Evolutionary conservation across 2,113 vertebrate species (phyloP).

Genomic region (Dunckerocampus dactyliophorus): DNA sequence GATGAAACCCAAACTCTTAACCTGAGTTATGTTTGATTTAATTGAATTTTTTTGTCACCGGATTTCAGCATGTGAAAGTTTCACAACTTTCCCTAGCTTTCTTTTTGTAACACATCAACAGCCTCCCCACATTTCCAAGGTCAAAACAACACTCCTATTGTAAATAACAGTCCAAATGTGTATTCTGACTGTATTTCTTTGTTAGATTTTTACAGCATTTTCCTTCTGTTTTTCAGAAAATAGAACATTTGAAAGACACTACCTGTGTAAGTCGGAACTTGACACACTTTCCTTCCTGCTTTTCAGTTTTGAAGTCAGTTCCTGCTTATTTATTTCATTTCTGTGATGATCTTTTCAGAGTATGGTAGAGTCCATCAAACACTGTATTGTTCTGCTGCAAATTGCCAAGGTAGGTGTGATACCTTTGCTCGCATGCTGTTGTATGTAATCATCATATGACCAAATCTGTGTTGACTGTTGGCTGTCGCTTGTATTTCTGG

Average conservation of each 20-base stretch:
- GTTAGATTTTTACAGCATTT: slow-evolving; percentile 6
- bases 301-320: slow-evolving; percentile 7
- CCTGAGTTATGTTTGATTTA: slow-evolving; percentile 11
- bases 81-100: not conserved
- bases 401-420: slow-evolving; percentile 92
- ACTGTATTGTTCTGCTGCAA: slow-evolving; percentile 99
- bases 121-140: not conserved
- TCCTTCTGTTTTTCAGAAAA: slow-evolving; percentile 79
- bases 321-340: slow-evolving; percentile 11
- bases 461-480: not conserved
- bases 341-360: slow-evolving; percentile 76
- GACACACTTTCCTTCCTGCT: slow-evolving; percentile 13
- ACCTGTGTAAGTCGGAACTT: slow-evolving; percentile 88
- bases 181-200: no score
- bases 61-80: not conserved
- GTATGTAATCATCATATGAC: not conserved
- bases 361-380: slow-evolving; percentile 99
- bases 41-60: slow-evolving; percentile 1
- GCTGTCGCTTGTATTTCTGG: slow-evolving; percentile 21
- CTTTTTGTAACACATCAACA: not conserved
- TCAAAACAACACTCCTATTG: not conserved
- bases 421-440: not conserved
- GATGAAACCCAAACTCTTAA: no score
- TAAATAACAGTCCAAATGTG: not conserved
- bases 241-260: slow-evolving; percentile 93